Evolutionary conservation across 2,113 vertebrate species (phyloP).

Genomic region (Mormoops blainvillei): DNA sequence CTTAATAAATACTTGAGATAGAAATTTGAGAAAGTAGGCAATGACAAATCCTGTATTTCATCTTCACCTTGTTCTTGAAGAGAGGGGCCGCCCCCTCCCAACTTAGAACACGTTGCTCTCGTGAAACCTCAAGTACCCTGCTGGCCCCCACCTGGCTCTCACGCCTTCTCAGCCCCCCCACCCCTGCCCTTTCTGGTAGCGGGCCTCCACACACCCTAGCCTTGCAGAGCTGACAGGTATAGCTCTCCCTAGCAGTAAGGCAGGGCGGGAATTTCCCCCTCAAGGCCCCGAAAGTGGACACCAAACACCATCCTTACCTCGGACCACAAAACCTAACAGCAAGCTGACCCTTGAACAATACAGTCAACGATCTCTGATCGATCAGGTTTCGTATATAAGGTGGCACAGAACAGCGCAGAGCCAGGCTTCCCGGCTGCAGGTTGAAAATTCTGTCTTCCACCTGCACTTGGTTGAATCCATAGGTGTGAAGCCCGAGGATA

Average conservation of each 20-base stretch:
- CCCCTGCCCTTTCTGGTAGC: not conserved
- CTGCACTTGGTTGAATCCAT: not conserved
- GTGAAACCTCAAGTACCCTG: not conserved
- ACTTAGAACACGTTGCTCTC: not conserved
- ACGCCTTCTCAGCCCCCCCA: not conserved
- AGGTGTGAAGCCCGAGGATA: no score
- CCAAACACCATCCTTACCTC: not conserved
- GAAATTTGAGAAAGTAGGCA: not conserved
- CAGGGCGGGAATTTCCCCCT: not conserved
- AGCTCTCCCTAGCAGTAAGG: not conserved
- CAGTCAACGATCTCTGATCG: no score
- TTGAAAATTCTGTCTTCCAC: not conserved
- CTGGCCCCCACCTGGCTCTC: no score
- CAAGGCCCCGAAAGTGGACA: not conserved
- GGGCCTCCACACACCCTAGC: rapidly evolving
- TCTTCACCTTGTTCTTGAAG: not conserved
- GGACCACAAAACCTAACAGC: not conserved
- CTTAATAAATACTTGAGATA: not conserved
- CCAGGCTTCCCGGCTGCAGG: no score
- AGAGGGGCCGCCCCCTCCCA: not conserved
- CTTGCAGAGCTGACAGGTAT: not conserved
- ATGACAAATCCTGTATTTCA: not conserved
- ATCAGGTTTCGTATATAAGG: no score
- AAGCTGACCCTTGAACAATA: not conserved
- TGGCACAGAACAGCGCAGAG: no score